These are phyloP conservation scores for Pseudopodoces humilis DNA, from an alignment of 2,113 vertebrate genomes.

Conservation along the genomic window DNA sequence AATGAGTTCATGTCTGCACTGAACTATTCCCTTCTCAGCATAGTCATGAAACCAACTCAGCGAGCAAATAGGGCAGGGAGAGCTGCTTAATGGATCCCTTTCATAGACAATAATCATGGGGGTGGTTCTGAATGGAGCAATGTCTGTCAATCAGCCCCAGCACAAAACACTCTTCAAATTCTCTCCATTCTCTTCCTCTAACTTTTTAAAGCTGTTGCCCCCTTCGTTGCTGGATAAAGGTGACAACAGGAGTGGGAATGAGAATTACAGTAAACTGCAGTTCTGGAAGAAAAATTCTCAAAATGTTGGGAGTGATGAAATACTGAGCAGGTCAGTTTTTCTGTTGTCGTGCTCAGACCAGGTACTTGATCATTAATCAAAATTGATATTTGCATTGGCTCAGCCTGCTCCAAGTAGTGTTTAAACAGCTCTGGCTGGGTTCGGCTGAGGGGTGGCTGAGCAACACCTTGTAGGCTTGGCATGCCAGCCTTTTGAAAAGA, in stretches of 20 bases:
- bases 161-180: neutral
- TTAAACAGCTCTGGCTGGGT: neutral
- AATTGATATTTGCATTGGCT: neutral
- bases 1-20: neutral
- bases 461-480: neutral
- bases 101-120: fast-evolving
- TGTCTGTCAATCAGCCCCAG: neutral
- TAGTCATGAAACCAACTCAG: neutral
- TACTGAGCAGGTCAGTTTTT: neutral
- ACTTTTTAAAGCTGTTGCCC: neutral
- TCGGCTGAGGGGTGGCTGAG: neutral
- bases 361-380: neutral
- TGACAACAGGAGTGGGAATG: neutral
- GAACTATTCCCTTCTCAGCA: neutral
- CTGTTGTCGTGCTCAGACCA: neutral
- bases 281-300: neutral
- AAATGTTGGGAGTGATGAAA: neutral
- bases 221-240: neutral
- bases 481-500: neutral
- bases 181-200: neutral
- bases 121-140: neutral
- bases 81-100: neutral
- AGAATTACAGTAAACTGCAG: neutral
- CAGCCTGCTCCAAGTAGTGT: neutral
- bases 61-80: neutral